phyloP scores from a whole-genome alignment of 2,797 vertebrate species.

The Scolopax bukidnonensis region DNA sequence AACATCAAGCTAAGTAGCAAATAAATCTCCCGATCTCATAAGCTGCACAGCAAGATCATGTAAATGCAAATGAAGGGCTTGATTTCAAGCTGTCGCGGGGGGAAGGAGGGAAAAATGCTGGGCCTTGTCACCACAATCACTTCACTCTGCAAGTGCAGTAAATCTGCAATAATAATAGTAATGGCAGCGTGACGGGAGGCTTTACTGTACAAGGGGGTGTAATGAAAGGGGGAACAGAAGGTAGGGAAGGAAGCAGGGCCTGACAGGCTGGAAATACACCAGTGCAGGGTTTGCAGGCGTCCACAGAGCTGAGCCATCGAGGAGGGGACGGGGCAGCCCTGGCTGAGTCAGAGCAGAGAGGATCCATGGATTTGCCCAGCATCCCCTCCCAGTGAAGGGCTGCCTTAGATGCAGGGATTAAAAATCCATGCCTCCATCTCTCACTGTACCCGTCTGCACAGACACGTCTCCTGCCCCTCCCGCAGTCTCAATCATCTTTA shows the following conservation, averaged over 20 bases:
- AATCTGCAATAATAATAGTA: conserved; percentile 72
- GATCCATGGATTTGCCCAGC: background rate
- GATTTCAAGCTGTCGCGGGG: conserved; percentile 90
- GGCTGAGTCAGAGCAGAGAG: background rate
- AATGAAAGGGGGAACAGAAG: conserved; percentile 55
- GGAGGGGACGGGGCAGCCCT: background rate
- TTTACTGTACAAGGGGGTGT: conserved; percentile 57
- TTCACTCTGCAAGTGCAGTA: conserved; percentile 81
- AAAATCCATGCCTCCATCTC: background rate
- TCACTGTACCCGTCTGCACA: background rate
- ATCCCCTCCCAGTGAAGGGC: background rate
- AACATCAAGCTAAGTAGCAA: conserved; percentile 91
- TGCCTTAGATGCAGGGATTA: background rate
- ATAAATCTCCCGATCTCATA: conserved; percentile 92
- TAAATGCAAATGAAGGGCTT: conserved; percentile 98
- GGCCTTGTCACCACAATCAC: conserved; percentile 78
- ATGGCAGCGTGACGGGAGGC: conserved; percentile 69
- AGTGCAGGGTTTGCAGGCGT: background rate
- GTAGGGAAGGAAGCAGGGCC: conserved; percentile 30
- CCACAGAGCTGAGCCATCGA: background rate
- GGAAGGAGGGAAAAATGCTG: conserved; percentile 74
- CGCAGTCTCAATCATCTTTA: background rate
- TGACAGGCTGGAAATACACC: background rate
- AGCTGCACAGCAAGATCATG: conserved; percentile 95
- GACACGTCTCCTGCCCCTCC: background rate